Evolutionary conservation across 2,113 vertebrate genomes (phyloP), one percentile per base, ranked within the genome.

Genomic region (Equus quagga): DNA sequence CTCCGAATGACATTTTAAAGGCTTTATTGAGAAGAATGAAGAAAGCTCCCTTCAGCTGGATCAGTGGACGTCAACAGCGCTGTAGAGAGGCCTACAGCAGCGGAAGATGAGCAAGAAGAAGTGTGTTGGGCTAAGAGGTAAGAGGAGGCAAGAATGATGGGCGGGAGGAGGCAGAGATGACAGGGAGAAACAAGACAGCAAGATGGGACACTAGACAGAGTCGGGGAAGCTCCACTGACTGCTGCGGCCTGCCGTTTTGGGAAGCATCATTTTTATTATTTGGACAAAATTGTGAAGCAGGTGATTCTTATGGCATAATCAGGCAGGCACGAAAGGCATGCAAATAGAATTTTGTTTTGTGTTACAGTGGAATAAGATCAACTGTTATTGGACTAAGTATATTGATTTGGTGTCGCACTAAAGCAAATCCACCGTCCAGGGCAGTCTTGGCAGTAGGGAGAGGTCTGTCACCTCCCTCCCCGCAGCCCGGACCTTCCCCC

Each of bases 381-480:
- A 49, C 11, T 5, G 86, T 75, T 21, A 67, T 73, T 87, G 41
- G 67, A 88, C 80, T 76, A 60, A 69, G 58, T 56, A 60, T 65
- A 72, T 51, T 60, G 24, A 90, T 90, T 89, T 78, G 67, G 44
- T 83, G 78, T 64, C 28, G 46, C 83, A 80, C 90, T 79, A 84
- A 97, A 92, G 72, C 58, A 64, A 70, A 67, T 80, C 1, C 2
- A 80, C 58, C 33, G 58, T 95, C 58, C 84, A 92, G 90, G 82
- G 96, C 90, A 95, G 84, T 46, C n/a, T 92, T 88, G 54, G 79
- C 79, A 89, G 10, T 46, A 82, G 84, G 62, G 83, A 98, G 76
- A 75, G 56, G 28, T 86, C 95, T 92, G 89, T 81, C 92, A 94
- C 80, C 44, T 82, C 64, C 31, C 46, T 95, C 89, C 33, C 58